Percentiles rank a stretch among this genome's conserved stretches.
Conservation (phyloP, 2,888 invertebrate genomes). For the Chymomyza amoena region DNA sequence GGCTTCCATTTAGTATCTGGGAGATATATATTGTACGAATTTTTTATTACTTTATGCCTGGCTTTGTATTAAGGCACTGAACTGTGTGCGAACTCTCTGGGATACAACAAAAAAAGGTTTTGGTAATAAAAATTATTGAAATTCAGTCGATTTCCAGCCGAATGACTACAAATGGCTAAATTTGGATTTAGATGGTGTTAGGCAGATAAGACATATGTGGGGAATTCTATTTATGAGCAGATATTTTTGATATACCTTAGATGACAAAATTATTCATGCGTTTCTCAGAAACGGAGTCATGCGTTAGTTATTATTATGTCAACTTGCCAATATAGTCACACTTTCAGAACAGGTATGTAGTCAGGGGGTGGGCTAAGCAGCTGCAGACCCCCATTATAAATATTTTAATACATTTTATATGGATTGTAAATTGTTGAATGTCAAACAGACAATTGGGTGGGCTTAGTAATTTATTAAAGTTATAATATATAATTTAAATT, state of each 20-base stretch:
- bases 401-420: too few species aligned
- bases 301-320: too few species aligned
- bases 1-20: slow-evolving; percentile 10
- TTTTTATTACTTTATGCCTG: slow-evolving; percentile 27
- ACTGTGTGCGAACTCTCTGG: slow-evolving; percentile 27
- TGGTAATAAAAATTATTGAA: slow-evolving; percentile 58
- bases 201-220: slow-evolving; percentile 25
- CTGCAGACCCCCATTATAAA: too few species aligned
- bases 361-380: too few species aligned
- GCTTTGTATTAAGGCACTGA: slow-evolving; percentile 50
- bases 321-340: too few species aligned
- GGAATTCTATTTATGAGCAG: not conserved
- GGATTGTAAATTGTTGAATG: too few species aligned
- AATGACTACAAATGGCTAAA: slow-evolving; percentile 42
- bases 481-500: too few species aligned
- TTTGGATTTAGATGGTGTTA: slow-evolving; percentile 34
- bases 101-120: slow-evolving; percentile 31
- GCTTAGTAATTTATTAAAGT: too few species aligned
- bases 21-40: slow-evolving; percentile 27
- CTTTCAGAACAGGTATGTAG: too few species aligned
- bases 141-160: slow-evolving; percentile 60
- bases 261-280: not conserved
- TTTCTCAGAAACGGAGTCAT: too few species aligned
- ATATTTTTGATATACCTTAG: too few species aligned
- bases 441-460: too few species aligned